Base-by-base conservation (phyloP, 2,797 vertebrate species). In the Spondyliosoma cantharus region DNA sequence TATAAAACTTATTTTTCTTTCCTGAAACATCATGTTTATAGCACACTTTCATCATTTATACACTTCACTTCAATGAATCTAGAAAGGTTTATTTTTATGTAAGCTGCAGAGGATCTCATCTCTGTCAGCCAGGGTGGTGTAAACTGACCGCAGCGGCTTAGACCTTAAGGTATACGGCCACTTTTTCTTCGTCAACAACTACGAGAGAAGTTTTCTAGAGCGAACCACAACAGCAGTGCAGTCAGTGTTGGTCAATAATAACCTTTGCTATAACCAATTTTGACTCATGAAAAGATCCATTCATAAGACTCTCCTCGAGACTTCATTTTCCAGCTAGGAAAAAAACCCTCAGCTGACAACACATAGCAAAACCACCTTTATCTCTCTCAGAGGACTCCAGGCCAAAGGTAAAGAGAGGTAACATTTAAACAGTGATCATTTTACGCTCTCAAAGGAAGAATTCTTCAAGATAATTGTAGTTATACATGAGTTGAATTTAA, bases 341-440 rank as follows among this genome's bases (percentile, higher is more conserved):
- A 66, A 69, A 76, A 69, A 25, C 43, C 27, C 64, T 45, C 80
- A 57, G 63, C 60, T 74, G 63, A 81, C 45, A 62, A 24, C 73
- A 80, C 60, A 72, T 69, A 57, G 42, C 60, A 49, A 61, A 65
- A 45, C 19, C 32, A 59, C 17, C 15, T 62, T 67, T 53, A 69
- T 76, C 11, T 56, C 4, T 16, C 22, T 68, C 20, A 52, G 3
- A 17, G 13, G 53, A 45, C 2, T 65, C 48, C 27, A 54, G 68
- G 76, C 53, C 46, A 25, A 24, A 73, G 57, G 29, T 63, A 9
- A 68, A 60, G 59, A 29, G 5, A 14, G 11, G 5, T 29, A 1
- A 17, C 32, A 49, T 58, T 22, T 0, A 46, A 32, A 29, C 48
- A 32, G 16, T 3, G 2, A 22, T 17, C 3, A 61, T 43, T 22